These are phyloP conservation scores for Pomatostomus ruficeps DNA, from an alignment of 2,113 vertebrate species.

Conservation along the genomic window DNA sequence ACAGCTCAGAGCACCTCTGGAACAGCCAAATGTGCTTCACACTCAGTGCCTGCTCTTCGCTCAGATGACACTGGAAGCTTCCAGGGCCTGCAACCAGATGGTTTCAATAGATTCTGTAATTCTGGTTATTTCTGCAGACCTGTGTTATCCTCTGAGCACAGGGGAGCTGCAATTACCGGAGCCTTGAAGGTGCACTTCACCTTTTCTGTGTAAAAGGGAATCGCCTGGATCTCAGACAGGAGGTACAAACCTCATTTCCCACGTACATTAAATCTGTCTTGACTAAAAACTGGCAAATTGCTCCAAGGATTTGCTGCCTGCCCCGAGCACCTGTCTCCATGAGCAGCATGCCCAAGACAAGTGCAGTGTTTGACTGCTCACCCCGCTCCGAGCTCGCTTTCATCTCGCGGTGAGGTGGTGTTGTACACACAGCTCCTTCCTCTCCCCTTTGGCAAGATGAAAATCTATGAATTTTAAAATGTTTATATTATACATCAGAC, in stretches of 20 bases:
- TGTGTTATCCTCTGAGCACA: background rate
- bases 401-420: background rate
- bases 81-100: conserved; percentile 16
- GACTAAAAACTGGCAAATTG: background rate
- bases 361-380: background rate
- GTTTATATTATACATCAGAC: background rate
- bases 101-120: background rate
- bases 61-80: background rate
- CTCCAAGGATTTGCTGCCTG: background rate
- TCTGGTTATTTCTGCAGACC: background rate
- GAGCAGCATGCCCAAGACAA: background rate
- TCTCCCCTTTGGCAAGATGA: background rate
- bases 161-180: background rate
- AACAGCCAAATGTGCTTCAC: background rate
- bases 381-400: background rate
- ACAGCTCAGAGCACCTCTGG: background rate
- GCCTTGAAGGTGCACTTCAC: background rate
- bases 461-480: background rate
- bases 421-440: background rate
- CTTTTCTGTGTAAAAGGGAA: background rate
- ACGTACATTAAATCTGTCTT: background rate
- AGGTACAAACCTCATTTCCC: background rate
- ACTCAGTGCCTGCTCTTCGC: background rate
- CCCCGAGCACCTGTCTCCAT: background rate
- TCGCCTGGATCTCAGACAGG: background rate